Percentiles rank a stretch among this genome's conserved stretches.
Conservation (phyloP, 2,113 vertebrate genomes). For the Narcine bancroftii region DNA sequence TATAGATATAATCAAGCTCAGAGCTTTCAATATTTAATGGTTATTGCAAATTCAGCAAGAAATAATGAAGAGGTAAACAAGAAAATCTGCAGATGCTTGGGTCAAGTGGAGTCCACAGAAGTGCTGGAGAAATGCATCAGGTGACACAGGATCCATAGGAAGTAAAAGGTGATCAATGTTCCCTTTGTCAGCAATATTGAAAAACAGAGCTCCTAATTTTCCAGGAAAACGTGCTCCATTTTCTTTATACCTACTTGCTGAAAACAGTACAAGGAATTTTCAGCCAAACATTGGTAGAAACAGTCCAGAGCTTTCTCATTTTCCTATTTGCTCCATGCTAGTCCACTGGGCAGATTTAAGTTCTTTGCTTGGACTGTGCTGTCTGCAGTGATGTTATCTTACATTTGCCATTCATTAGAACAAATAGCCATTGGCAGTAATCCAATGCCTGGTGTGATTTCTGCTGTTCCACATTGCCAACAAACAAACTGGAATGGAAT, state of each 20-base stretch:
- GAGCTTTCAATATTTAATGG: too few relatives aligned
- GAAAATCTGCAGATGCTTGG: too few relatives aligned
- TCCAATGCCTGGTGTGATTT: not conserved
- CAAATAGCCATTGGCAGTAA: not conserved
- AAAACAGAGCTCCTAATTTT: too few relatives aligned
- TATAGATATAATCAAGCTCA: too few relatives aligned
- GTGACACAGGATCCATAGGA: too few relatives aligned
- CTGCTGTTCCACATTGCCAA: not conserved
- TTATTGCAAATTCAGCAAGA: not conserved
- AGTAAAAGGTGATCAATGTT: too few relatives aligned
- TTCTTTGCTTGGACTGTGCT: not conserved
- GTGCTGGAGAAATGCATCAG: too few relatives aligned
- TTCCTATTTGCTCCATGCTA: not conserved
- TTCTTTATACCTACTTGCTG: not conserved
- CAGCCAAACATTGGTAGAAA: not conserved
- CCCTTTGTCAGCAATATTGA: too few relatives aligned
- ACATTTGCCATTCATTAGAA: not conserved
- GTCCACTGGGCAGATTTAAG: not conserved
- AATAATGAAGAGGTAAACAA: not conserved
- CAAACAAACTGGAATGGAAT: not conserved
- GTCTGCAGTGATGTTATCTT: not conserved
- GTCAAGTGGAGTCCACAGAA: too few relatives aligned
- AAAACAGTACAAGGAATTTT: not conserved
- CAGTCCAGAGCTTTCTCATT: not conserved
- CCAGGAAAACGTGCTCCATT: not conserved